These are phyloP conservation scores for Celastrina argiolus DNA, from an alignment of 2,888 invertebrate genomes.

Conservation along the genomic window DNA sequence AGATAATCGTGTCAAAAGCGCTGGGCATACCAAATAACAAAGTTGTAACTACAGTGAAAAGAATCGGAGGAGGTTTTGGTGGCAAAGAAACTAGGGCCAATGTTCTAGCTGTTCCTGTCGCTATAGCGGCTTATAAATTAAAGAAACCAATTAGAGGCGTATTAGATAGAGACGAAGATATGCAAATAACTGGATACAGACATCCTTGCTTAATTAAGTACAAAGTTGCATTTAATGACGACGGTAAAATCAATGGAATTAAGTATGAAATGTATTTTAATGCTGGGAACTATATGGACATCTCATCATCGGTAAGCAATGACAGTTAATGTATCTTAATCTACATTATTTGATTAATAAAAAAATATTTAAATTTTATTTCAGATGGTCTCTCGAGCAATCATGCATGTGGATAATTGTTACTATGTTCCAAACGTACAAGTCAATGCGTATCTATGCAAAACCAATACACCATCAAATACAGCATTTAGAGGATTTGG, in stretches of 20 bases:
- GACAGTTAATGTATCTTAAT: too few species aligned
- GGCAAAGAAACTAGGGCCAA: constrained; percentile 87
- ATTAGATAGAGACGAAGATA: constrained; percentile 92
- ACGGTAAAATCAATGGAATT: constrained; percentile 82
- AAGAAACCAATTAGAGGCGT: constrained; percentile 85
- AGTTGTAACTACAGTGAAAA: constrained; percentile 83
- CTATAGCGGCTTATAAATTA: constrained; percentile 85
- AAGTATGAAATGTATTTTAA: constrained; percentile 83
- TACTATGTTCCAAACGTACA: constrained; percentile 86
- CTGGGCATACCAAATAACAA: constrained; percentile 82
- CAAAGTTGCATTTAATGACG: constrained; percentile 83
- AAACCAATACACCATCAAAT: constrained; percentile 93
- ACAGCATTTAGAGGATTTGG: constrained; percentile 97
- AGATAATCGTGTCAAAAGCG: constrained; percentile 80
- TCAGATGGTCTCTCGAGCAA: constrained; percentile 87
- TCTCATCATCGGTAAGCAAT: constrained; percentile 80
- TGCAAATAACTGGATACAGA: constrained; percentile 86
- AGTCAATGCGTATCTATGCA: constrained; percentile 85
- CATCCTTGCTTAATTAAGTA: constrained; percentile 89
- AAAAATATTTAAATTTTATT: too few species aligned
- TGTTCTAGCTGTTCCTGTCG: constrained; percentile 81
- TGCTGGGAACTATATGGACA: constrained; percentile 84
- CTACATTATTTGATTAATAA: too few species aligned
- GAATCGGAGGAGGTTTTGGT: constrained; percentile 93
- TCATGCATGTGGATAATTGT: constrained; percentile 88